A percentile compares a stretch with the other conserved stretches of the same genome.
Evolutionary conservation across 2,113 vertebrate species (phyloP).

Genomic region (Prunella fulvescens): DNA sequence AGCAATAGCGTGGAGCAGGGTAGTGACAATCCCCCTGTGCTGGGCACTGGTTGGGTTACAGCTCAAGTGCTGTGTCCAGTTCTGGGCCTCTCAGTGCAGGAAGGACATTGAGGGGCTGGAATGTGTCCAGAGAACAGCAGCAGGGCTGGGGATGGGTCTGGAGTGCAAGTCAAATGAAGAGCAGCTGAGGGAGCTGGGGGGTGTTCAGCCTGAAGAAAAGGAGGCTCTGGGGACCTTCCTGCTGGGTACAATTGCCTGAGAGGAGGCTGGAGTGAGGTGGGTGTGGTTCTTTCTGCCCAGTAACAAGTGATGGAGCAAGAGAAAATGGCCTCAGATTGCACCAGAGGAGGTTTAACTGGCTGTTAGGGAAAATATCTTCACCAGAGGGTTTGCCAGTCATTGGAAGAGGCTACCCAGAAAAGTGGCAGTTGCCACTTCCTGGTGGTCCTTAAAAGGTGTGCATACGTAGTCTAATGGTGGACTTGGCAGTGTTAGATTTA

Average conservation of each 20-base stretch:
- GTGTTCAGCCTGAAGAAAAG: neutral
- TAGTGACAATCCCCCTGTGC: neutral
- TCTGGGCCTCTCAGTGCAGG: neutral
- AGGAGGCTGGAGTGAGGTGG: neutral
- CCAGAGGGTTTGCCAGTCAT: neutral
- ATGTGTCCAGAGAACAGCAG: accelerated
- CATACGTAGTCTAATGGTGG: neutral
- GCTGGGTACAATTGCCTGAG: neutral
- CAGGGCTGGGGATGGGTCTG: neutral
- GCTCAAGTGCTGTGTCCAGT: neutral
- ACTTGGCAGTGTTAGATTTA: neutral
- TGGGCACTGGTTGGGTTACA: neutral
- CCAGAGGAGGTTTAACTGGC: neutral
- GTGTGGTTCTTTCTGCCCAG: neutral
- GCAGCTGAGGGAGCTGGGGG: neutral
- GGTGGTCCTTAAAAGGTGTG: neutral
- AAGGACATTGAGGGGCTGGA: neutral
- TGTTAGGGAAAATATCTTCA: neutral
- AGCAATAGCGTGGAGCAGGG: neutral
- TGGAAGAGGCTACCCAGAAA: neutral
- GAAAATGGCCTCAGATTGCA: neutral
- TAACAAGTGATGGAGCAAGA: neutral
- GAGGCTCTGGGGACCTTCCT: accelerated
- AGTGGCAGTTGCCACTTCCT: neutral
- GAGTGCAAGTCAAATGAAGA: no score